A percentile compares a stretch with the other conserved stretches of the same genome.
These are phyloP conservation scores for Lampropteryx suffumata DNA, from an alignment of 2,888 invertebrate genomes.

Conservation along the genomic window DNA sequence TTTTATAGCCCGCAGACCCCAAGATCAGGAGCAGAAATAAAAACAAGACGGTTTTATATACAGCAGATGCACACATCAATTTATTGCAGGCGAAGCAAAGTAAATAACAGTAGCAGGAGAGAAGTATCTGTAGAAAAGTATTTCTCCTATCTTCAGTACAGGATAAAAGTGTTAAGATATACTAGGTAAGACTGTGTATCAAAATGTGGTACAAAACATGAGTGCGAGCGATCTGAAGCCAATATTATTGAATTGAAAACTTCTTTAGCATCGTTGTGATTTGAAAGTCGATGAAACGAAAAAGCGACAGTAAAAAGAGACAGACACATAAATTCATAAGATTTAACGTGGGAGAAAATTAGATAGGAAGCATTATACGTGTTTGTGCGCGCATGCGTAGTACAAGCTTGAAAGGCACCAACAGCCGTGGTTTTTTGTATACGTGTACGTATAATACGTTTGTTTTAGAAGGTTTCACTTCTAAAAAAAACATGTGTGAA, in stretches of 20 bases:
- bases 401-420: too few species aligned
- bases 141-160: constrained; percentile 35
- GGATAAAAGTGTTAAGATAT: constrained; percentile 38
- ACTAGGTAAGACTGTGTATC: constrained; percentile 29
- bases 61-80: constrained; percentile 14
- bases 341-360: too few species aligned
- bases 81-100: constrained; percentile 10
- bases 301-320: too few species aligned
- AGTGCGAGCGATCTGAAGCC: constrained; percentile 19
- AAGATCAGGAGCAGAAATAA: constrained; percentile 5
- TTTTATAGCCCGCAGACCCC: constrained; percentile 32
- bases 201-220: constrained; percentile 11
- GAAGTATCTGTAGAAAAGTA: constrained; percentile 33
- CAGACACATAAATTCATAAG: too few species aligned
- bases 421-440: too few species aligned
- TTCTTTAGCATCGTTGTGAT: too few species aligned
- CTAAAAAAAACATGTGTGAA: too few species aligned
- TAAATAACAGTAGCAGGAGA: constrained; percentile 11
- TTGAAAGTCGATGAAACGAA: too few species aligned
- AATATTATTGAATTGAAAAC: neutral
- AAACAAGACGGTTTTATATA: constrained; percentile 26
- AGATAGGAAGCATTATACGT: too few species aligned
- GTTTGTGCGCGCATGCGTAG: too few species aligned
- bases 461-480: too few species aligned
- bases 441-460: too few species aligned